Percentiles rank a stretch among this genome's conserved stretches.
Evolutionary conservation across 2,888 invertebrate genomes (phyloP).

Genomic region (Calameuta pallipes): DNA sequence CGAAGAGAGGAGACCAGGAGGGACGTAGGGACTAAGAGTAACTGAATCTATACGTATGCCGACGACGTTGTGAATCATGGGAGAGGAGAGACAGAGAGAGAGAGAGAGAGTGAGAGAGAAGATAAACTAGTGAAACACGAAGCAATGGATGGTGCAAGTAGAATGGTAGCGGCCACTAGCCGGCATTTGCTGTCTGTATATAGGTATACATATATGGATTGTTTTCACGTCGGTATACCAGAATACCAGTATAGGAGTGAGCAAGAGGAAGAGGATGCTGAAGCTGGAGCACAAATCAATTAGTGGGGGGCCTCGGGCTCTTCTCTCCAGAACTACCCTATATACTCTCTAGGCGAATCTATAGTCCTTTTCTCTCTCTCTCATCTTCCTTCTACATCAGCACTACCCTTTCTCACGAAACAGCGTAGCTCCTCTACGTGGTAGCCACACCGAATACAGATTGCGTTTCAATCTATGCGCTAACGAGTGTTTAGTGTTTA

Average conservation of each 20-base stretch:
- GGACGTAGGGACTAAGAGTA: conserved; percentile 27
- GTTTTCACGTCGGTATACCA: conserved; percentile 40
- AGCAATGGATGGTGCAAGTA: not conserved
- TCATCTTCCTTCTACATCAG: conserved; percentile 25
- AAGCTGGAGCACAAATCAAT: conserved; percentile 59
- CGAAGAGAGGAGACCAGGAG: conserved; percentile 28
- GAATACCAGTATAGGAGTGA: conserved; percentile 8
- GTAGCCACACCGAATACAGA: conserved; percentile 34
- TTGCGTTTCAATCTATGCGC: conserved; percentile 64
- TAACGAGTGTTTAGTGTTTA: conserved; percentile 65
- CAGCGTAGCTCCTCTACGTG: conserved; percentile 33
- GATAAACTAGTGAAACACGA: conserved; percentile 16
- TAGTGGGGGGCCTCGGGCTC: conserved; percentile 52
- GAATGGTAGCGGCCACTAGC: conserved; percentile 18
- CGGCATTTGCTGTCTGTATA: conserved; percentile 15
- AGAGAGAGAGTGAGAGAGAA: conserved; percentile 26
- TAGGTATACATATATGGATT: conserved; percentile 39
- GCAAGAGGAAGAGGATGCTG: conserved; percentile 28
- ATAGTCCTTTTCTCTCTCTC: conserved; percentile 24
- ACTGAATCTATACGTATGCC: not conserved
- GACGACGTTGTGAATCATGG: not conserved
- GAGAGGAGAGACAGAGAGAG: conserved; percentile 30
- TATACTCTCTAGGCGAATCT: conserved; percentile 34
- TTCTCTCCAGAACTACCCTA: conserved; percentile 51
- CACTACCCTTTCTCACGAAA: conserved; percentile 34